phyloP scores from a whole-genome alignment of 35 echinoderm and acorn worm species.

The Holothuria glaberrima region DNA sequence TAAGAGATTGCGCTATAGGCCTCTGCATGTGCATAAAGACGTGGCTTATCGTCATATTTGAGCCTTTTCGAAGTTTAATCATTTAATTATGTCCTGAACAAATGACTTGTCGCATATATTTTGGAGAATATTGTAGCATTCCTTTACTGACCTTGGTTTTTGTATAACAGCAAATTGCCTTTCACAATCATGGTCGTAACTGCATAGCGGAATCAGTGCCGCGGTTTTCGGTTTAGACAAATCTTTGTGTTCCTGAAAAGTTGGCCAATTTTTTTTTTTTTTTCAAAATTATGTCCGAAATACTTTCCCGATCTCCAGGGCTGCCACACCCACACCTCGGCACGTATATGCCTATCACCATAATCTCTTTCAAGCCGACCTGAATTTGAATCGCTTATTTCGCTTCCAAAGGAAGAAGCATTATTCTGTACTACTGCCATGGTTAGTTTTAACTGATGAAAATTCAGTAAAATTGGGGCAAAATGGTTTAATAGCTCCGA shows the following conservation, averaged over 20 bases:
- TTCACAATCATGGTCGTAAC: background rate
- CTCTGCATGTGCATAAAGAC: too few species aligned
- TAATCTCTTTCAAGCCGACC: background rate
- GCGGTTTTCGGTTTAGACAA: background rate
- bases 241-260: too few species aligned
- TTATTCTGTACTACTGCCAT: background rate
- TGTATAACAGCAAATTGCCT: background rate
- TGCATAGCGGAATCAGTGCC: background rate
- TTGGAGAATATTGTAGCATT: too few species aligned
- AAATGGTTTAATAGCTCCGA: slow-evolving; percentile 8
- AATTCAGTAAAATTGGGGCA: background rate
- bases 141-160: too few species aligned
- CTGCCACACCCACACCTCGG: background rate
- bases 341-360: background rate
- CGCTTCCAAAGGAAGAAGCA: background rate
- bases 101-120: too few species aligned
- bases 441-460: background rate
- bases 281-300: background rate
- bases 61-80: too few species aligned
- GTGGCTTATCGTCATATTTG: too few species aligned
- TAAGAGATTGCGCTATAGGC: too few species aligned
- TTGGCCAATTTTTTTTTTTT: too few species aligned
- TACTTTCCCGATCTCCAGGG: too few species aligned
- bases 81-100: too few species aligned
- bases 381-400: background rate